Evolutionary conservation across 2,888 invertebrate species (phyloP).

Genomic region (Clunio marinus): DNA sequence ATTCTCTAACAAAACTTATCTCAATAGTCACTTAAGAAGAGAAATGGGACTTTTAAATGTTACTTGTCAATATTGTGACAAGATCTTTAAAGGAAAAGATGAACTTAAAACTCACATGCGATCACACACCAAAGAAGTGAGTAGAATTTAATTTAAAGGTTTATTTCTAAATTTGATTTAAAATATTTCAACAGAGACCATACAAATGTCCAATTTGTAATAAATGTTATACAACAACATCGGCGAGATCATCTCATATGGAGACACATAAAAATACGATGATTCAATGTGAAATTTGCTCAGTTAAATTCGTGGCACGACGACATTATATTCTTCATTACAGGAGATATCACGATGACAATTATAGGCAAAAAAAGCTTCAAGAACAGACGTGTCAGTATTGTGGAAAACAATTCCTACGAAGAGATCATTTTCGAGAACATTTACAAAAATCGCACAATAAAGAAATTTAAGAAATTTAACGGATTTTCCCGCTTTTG

Average conservation of each 20-base stretch:
- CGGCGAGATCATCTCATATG: neutral
- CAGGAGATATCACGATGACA: conserved; percentile 2
- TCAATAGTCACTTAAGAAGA: neutral
- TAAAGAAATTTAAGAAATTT: too few relatives aligned
- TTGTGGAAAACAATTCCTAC: neutral
- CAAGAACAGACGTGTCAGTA: neutral
- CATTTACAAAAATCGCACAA: neutral
- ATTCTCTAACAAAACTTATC: neutral
- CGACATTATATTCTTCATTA: neutral
- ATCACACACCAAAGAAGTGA: conserved; percentile 14
- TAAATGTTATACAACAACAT: conserved; percentile 1
- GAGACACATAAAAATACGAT: neutral
- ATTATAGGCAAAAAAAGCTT: neutral
- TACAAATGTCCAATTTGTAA: neutral
- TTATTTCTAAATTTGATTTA: neutral
- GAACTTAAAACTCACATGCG: conserved; percentile 5
- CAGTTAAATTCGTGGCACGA: neutral
- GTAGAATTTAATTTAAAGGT: neutral
- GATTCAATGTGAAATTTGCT: conserved; percentile 9
- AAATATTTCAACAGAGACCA: neutral
- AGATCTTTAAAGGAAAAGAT: neutral
- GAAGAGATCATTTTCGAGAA: neutral
- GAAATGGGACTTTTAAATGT: neutral
- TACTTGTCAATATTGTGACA: neutral
- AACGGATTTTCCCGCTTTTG: too few relatives aligned